Evolutionary conservation across 2,113 vertebrate species (phyloP).

Genomic region (Eupsittula cactorum): DNA sequence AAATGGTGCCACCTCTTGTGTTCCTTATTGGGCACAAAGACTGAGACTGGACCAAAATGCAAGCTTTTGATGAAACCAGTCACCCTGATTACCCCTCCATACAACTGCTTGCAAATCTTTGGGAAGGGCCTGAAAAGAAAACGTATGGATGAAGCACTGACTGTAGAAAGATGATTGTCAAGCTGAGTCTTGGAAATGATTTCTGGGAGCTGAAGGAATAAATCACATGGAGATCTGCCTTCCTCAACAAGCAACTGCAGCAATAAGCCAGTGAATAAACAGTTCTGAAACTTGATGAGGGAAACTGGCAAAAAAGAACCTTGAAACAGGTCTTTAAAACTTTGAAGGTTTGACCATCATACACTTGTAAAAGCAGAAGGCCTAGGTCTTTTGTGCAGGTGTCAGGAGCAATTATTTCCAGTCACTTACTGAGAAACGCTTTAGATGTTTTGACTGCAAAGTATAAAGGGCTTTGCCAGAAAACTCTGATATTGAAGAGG

Average conservation of each 20-base stretch:
- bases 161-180: conserved; percentile 9
- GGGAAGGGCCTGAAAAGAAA: not conserved
- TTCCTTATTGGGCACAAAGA: not conserved
- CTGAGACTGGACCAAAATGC: not conserved
- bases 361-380: conserved; percentile 56
- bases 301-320: conserved; percentile 42
- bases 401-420: conserved; percentile 68
- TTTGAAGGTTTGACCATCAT: conserved; percentile 46
- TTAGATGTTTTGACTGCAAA: conserved; percentile 21
- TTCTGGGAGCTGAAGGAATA: conserved; percentile 43
- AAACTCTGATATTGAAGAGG: not conserved
- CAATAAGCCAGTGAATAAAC: not conserved
- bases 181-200: conserved; percentile 27
- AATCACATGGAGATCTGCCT: conserved; percentile 40
- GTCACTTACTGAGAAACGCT: conserved; percentile 40
- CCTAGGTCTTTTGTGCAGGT: conserved; percentile 58
- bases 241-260: not conserved
- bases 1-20: conserved; percentile 4
- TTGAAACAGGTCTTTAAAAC: conserved; percentile 67
- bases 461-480: not conserved
- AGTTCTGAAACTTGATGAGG: conserved; percentile 32
- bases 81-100: not conserved
- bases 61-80: not conserved
- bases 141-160: conserved; percentile 19
- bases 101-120: not conserved